These are phyloP conservation scores for Drosophila biarmipes DNA, from an alignment of 1,140 invertebrate species.

Conservation along the genomic window DNA sequence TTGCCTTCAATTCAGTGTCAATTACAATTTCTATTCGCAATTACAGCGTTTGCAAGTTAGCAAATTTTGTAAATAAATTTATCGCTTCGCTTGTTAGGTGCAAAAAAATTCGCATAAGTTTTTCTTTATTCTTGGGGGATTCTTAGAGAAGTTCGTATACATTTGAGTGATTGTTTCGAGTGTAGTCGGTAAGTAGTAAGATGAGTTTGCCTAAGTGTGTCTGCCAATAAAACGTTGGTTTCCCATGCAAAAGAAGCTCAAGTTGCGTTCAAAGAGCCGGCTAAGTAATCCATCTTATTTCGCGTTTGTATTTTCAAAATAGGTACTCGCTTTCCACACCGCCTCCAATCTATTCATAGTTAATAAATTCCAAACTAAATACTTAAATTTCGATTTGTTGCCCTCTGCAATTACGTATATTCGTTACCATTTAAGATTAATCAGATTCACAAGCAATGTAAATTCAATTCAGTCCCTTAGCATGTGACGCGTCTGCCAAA, in stretches of 20 bases:
- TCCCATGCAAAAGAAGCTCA: conserved; percentile 66
- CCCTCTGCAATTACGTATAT: conserved; percentile 78
- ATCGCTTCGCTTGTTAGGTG: conserved; percentile 57
- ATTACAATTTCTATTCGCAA: conserved; percentile 30
- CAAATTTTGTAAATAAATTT: conserved; percentile 77
- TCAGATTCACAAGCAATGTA: conserved; percentile 55
- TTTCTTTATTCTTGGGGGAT: conserved; percentile 45
- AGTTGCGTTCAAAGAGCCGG: conserved; percentile 51
- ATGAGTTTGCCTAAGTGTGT: conserved; percentile 29
- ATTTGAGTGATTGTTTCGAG: conserved; percentile 81
- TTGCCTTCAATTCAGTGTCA: conserved; percentile 39
- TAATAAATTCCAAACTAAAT: conserved; percentile 55
- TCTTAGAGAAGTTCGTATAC: conserved; percentile 83
- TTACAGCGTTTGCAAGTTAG: conserved; percentile 30
- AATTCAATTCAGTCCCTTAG: conserved; percentile 78
- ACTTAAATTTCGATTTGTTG: conserved; percentile 76
- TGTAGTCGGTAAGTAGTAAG: conserved; percentile 59
- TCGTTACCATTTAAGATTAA: conserved; percentile 71
- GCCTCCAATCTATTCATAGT: conserved; percentile 28
- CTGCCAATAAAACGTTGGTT: conserved; percentile 45
- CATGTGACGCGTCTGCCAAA: conserved; percentile 29
- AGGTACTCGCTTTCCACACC: conserved; percentile 63
- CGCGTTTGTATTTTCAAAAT: conserved; percentile 38
- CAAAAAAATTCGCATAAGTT: conserved; percentile 71
- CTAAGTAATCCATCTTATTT: conserved; percentile 30